A percentile compares a stretch with the other conserved stretches of the same genome.
phyloP scores from a whole-genome alignment of 2,888 invertebrate genomes.

The Drosophila gaucha region DNA sequence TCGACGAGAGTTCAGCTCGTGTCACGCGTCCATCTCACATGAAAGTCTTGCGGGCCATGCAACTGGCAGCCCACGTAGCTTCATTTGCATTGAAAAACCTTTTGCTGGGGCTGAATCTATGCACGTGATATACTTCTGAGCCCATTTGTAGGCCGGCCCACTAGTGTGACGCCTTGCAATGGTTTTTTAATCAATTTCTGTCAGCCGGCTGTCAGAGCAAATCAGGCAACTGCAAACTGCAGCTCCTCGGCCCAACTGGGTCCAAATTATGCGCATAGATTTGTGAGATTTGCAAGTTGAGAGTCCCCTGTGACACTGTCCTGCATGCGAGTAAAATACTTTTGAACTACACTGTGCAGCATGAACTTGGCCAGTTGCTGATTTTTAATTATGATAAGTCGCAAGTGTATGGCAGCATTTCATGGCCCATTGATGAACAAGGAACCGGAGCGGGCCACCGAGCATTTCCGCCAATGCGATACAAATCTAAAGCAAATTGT shows the following conservation, averaged over 20 bases:
- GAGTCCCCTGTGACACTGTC: conserved; percentile 42
- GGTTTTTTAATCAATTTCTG: conserved; percentile 76
- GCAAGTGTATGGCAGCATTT: conserved; percentile 37
- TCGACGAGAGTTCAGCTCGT: conserved; percentile 9
- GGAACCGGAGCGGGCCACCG: conserved; percentile 8
- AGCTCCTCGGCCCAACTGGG: conserved; percentile 34
- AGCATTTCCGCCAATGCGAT: conserved; percentile 68
- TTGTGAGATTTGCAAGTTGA: conserved; percentile 41
- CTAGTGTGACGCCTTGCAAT: conserved; percentile 52
- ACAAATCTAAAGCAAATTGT: conserved; percentile 71
- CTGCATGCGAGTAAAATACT: conserved; percentile 20
- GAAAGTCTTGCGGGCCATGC: not conserved
- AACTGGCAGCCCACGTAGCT: conserved; percentile 57
- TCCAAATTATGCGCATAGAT: conserved; percentile 76
- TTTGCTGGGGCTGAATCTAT: conserved; percentile 39
- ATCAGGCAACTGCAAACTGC: conserved; percentile 54
- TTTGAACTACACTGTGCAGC: conserved; percentile 35
- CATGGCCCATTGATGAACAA: conserved; percentile 48
- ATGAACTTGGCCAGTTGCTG: conserved; percentile 68
- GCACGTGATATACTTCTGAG: conserved; percentile 37
- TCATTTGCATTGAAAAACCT: conserved; percentile 72
- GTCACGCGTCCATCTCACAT: conserved; percentile 8
- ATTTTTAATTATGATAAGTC: conserved; percentile 76
- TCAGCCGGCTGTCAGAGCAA: conserved; percentile 71
- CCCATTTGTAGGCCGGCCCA: conserved; percentile 47